Conservation (phyloP, 2,113 vertebrate genomes). For the Kobus ellipsiprymnus region DNA sequence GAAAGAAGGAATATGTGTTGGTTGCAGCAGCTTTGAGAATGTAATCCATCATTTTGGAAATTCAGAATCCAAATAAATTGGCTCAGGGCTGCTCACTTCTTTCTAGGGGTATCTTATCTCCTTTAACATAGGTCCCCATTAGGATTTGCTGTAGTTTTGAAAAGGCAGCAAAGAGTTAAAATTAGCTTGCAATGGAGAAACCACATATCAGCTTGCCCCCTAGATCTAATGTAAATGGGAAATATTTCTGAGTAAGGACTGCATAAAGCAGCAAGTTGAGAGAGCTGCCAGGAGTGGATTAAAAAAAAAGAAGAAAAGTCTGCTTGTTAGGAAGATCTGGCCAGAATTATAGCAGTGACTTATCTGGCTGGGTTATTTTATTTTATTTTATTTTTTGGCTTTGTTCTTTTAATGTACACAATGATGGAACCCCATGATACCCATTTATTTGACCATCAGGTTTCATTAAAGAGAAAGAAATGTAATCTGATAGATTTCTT, state of each 20-base stretch:
- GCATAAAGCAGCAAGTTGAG: background rate
- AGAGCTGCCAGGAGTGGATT: background rate
- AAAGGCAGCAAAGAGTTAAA: background rate
- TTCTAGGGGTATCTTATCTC: background rate
- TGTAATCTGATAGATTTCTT: constrained; percentile 8
- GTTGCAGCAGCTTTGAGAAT: background rate
- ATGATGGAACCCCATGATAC: background rate
- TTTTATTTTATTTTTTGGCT: background rate
- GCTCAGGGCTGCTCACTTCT: background rate
- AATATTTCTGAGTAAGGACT: background rate
- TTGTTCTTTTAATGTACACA: background rate
- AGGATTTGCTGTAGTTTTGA: background rate
- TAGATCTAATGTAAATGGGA: constrained; percentile 15
- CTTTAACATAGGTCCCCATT: background rate
- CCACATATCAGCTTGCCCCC: background rate
- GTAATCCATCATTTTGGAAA: background rate
- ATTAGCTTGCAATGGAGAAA: background rate
- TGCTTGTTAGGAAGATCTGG: background rate
- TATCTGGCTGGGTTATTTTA: background rate
- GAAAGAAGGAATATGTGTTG: background rate
- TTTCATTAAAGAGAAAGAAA: background rate
- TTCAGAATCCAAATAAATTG: background rate
- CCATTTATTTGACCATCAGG: background rate
- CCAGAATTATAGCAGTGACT: background rate
- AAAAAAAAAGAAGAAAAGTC: background rate